Evolutionary conservation across 2,888 invertebrate species (phyloP).

Genomic region (Pseudococcus viburni): DNA sequence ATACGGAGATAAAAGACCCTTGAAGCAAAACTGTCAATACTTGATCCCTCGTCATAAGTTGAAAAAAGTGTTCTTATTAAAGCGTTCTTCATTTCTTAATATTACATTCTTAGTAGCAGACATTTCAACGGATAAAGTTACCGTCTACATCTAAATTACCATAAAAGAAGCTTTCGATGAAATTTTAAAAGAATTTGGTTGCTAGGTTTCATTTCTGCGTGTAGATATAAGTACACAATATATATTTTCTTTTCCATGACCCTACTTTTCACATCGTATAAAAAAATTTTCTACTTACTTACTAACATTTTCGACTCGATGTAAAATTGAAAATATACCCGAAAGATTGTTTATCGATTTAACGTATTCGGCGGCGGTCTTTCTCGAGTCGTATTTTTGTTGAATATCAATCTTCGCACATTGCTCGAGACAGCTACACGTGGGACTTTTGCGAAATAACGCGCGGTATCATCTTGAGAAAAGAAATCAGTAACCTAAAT

Average conservation of each 20-base stretch:
- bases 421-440: slow-evolving; percentile 24
- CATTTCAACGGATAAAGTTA: slow-evolving; percentile 54
- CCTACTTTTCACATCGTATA: slow-evolving; percentile 30
- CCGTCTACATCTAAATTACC: slow-evolving; percentile 52
- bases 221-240: not conserved
- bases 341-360: slow-evolving; percentile 31
- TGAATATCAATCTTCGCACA: slow-evolving; percentile 31
- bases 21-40: slow-evolving; percentile 62
- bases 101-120: slow-evolving; percentile 57
- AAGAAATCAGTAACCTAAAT: slow-evolving; percentile 34
- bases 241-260: slow-evolving; percentile 7
- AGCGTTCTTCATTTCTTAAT: slow-evolving; percentile 56
- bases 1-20: slow-evolving; percentile 60
- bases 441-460: slow-evolving; percentile 31
- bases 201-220: slow-evolving; percentile 34
- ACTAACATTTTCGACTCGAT: not conserved
- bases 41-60: slow-evolving; percentile 61
- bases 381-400: not conserved
- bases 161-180: slow-evolving; percentile 54
- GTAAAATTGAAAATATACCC: slow-evolving; percentile 31
- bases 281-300: not conserved
- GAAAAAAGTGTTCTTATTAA: slow-evolving; percentile 59
- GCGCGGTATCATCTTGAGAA: slow-evolving; percentile 25
- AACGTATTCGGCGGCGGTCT: not conserved
- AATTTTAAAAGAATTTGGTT: slow-evolving; percentile 49